Evolutionary conservation across 2,113 vertebrate species (phyloP), one percentile per base, ranked within the genome.

Genomic region (Pipa parva): DNA sequence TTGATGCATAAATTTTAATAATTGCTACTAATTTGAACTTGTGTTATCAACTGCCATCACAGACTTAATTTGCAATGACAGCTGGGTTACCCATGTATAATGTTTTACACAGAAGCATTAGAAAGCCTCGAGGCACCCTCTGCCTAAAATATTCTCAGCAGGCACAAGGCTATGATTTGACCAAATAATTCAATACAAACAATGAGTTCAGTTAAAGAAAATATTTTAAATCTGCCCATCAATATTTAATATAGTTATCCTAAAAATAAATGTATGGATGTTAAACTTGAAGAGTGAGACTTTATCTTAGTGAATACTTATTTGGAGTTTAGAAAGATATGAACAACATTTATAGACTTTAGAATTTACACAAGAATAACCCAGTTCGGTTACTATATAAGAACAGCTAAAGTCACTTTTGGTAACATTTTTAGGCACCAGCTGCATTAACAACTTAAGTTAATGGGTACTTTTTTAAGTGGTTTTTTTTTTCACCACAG

Each of bases 41-140:
- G 36, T 67, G 50, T 36, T 61, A 73, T 39, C 29, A 56, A 26
- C 9, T 56, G 45, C 22, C 69, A 63, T 0, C 63, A 55, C 8
- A 63, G 46, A 56, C 59, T 22, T 45, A 75, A 68, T 59, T 57
- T 62, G 27, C 4, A 74, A 48, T 71, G 67, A 28, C 63, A 59
- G 54, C 26, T 63, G 68, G 66, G 59, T 29, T 64, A 63, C 6
- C 10, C 59, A 67, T 26, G 52, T 69, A 36, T 27, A 58, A 72
- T 66, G 50, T 56, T 48, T 55, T 29, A 72, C 63, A 48, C 60
- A 56, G 37, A 58, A 57, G 60, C 59, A 63, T 54, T 64, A 55
- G 63, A 28, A 72, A 69, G 15, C 15, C 45, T 74, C 20, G 8
- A 72, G 50, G 20, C 12, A 72, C 8, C 46, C 51, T 15, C 13